Conservation (phyloP, 2,888 invertebrate genomes). For the Drosophila meridiana region DNA sequence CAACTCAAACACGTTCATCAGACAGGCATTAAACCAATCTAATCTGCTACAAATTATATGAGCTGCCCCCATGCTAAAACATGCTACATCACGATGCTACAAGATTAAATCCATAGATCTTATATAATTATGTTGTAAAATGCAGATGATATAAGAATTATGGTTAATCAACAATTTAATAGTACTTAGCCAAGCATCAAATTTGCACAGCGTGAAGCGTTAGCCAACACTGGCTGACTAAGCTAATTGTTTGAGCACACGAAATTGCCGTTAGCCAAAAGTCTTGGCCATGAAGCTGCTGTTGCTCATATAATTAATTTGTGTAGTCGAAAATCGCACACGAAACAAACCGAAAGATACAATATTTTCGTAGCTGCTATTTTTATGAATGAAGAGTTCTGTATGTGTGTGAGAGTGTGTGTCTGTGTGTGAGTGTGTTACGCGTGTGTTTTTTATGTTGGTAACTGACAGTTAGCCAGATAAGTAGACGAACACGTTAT, state of each 20-base stretch:
- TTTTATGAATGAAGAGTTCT: conserved; percentile 68
- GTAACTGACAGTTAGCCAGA: conserved; percentile 67
- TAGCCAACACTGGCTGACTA: conserved; percentile 18
- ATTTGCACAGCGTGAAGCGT: conserved; percentile 48
- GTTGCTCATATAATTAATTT: conserved; percentile 57
- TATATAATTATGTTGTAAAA: conserved; percentile 27
- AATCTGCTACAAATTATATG: conserved; percentile 2
- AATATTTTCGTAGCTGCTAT: conserved; percentile 24
- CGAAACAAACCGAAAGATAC: conserved; percentile 36
- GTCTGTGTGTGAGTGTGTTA: conserved; percentile 29
- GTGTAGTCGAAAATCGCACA: conserved; percentile 55
- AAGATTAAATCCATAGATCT: conserved; percentile 12
- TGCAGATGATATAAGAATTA: conserved; percentile 57
- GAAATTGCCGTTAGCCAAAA: conserved; percentile 64
- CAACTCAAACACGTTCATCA: not conserved
- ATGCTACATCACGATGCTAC: conserved; percentile 7
- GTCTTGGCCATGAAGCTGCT: conserved; percentile 45
- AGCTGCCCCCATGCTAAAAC: not conserved
- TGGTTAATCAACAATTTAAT: conserved; percentile 47
- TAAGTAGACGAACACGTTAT: conserved; percentile 61
- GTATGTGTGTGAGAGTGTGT: conserved; percentile 26
- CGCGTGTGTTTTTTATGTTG: conserved; percentile 22
- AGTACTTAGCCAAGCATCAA: conserved; percentile 50
- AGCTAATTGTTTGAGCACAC: conserved; percentile 57
- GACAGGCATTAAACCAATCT: not conserved